Evolutionary conservation across 2,797 vertebrate genomes (phyloP), one percentile per base, ranked within the genome.

Genomic region (Numenius phaeopus): DNA sequence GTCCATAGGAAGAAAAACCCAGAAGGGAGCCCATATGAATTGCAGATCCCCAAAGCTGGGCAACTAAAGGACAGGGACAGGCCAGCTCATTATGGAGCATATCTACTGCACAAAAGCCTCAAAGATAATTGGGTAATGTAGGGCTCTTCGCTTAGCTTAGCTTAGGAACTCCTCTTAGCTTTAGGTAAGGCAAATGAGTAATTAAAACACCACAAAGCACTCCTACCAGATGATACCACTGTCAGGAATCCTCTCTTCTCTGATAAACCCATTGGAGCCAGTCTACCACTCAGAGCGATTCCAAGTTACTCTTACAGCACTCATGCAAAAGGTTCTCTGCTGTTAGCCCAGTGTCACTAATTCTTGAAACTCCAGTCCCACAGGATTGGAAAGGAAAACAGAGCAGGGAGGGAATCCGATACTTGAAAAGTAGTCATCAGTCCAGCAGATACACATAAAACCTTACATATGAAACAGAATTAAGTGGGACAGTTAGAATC

Each of bases 341-440:
- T 78, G 30, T 7, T 44, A 85, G n/a, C 14, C 37, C 61, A 62
- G 19, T 7, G 30, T 17, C 57, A 87, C 54, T 72, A 72, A 69
- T 14, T 34, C 46, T 20, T 24, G 49, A 67, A 88, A 90, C 21
- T 54, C 46, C 55, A 73, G 42, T 29, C 14, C 52, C 69, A 65
- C 3, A 23, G 16, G 37, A 26, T 21, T 79, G 34, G 40, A 82
- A 88, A 81, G 34, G 7, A 67, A 50, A 78, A 61, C 17, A 78
- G 42, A 76, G 52, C 9, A 46, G 62, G 52, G 9, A 62, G 29
- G 39, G 54, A 82, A 65, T 70, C 11, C 39, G 46, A 17, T 7
- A 13, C 19, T 57, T 14, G 1, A 86, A 61, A n/a, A 0, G 0
- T 0, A 88, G 22, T 29, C 44, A 64, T 40, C 40, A n/a, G 22